Evolutionary conservation across 2,113 vertebrate genomes (phyloP).

Genomic region (Poeciliopsis turrubarensis): DNA sequence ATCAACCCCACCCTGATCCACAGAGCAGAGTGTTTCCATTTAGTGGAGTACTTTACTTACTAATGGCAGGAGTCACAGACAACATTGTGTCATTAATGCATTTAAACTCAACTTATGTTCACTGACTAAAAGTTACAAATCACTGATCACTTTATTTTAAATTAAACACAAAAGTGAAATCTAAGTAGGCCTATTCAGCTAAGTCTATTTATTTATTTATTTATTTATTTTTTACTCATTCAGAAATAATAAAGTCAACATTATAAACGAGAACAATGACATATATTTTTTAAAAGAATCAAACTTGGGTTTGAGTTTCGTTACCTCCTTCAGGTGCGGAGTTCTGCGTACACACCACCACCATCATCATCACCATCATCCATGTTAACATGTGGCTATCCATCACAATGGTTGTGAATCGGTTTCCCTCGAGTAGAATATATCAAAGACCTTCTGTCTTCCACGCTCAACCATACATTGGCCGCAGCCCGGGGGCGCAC

Average conservation of each 20-base stretch:
- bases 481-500: slow-evolving; percentile 45
- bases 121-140: too few species aligned
- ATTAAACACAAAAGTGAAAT: background rate
- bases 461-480: slow-evolving; percentile 43
- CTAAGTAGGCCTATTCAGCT: background rate
- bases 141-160: background rate
- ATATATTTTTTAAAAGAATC: background rate
- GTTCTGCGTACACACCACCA: slow-evolving; percentile 50
- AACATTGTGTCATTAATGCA: background rate
- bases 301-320: background rate
- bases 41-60: background rate
- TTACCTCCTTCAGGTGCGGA: slow-evolving; percentile 67
- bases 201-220: background rate
- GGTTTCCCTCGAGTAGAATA: slow-evolving; percentile 17
- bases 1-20: slow-evolving; percentile 54
- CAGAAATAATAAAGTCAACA: background rate
- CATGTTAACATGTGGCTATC: slow-evolving; percentile 38
- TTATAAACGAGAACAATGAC: background rate
- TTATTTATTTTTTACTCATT: background rate
- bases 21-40: background rate
- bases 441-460: slow-evolving; percentile 10
- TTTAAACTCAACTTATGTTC: background rate
- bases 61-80: background rate
- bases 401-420: slow-evolving; percentile 40
- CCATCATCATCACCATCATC: slow-evolving; percentile 8